A percentile compares a stretch with the other conserved stretches of the same genome.
Evolutionary conservation across 2,113 vertebrate species (phyloP).

Genomic region (Ptilonorhynchus violaceus): DNA sequence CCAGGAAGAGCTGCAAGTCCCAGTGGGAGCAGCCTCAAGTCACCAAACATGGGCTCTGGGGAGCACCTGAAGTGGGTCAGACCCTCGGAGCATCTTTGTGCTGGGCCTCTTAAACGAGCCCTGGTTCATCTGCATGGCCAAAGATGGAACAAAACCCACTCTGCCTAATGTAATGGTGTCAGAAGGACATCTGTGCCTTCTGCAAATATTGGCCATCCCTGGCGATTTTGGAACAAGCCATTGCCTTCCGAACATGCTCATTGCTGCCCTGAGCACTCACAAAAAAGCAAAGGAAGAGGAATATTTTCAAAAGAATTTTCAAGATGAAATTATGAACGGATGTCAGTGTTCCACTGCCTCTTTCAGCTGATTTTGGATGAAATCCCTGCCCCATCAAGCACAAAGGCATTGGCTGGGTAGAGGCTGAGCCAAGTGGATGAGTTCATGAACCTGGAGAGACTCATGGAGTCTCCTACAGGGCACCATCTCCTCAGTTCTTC

Average conservation of each 20-base stretch:
- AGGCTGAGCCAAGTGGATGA: not conserved
- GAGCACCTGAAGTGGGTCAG: not conserved
- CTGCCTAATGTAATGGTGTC: not conserved
- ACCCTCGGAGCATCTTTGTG: not conserved
- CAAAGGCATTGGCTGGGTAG: not conserved
- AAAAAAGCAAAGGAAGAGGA: not conserved
- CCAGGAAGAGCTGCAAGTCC: not conserved
- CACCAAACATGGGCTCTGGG: not conserved
- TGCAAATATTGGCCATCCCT: not conserved
- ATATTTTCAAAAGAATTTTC: not conserved
- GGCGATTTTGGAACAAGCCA: rapidly evolving
- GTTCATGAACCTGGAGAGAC: not conserved
- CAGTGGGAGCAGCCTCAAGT: not conserved
- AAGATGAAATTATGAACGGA: not conserved
- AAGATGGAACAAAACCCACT: not conserved
- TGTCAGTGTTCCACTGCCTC: not conserved
- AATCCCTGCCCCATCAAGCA: not conserved
- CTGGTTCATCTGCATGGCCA: not conserved
- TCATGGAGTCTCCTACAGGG: not conserved
- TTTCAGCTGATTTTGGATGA: not conserved
- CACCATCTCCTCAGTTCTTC: not conserved
- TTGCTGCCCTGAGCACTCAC: not conserved
- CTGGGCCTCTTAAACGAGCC: not conserved
- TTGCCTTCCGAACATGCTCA: not conserved
- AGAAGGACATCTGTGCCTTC: not conserved